phyloP scores from a whole-genome alignment of 2,113 vertebrate genomes.

The Haemorhous mexicanus region DNA sequence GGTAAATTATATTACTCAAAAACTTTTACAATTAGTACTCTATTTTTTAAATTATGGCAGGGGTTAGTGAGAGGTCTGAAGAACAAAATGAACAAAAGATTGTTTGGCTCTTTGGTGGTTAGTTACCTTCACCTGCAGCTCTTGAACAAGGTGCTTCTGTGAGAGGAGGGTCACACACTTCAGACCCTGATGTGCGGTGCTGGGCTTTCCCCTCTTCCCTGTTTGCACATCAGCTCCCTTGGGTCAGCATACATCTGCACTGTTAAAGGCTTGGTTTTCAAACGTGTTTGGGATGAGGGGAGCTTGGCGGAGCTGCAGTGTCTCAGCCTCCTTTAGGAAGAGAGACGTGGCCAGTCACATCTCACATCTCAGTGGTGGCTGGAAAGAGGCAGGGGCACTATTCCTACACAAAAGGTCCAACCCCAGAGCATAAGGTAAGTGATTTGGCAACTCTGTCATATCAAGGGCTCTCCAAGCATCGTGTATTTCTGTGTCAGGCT shows the following conservation, averaged over 20 bases:
- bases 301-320: neutral
- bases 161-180: rapidly evolving
- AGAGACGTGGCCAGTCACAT: neutral
- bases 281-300: neutral
- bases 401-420: rapidly evolving
- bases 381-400: neutral
- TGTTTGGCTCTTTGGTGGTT: neutral
- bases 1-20: neutral
- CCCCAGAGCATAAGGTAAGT: neutral
- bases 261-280: neutral
- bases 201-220: neutral
- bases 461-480: neutral
- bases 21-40: neutral
- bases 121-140: rapidly evolving
- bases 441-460: rapidly evolving
- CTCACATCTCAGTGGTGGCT: rapidly evolving
- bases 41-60: rapidly evolving
- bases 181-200: rapidly evolving
- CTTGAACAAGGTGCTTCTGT: neutral
- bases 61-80: neutral
- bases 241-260: neutral
- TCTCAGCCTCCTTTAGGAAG: rapidly evolving
- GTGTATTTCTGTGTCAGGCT: neutral
- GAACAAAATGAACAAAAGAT: neutral
- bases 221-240: rapidly evolving